Conservation (phyloP, 2,797 vertebrate genomes). For the Australoheros facetus region DNA sequence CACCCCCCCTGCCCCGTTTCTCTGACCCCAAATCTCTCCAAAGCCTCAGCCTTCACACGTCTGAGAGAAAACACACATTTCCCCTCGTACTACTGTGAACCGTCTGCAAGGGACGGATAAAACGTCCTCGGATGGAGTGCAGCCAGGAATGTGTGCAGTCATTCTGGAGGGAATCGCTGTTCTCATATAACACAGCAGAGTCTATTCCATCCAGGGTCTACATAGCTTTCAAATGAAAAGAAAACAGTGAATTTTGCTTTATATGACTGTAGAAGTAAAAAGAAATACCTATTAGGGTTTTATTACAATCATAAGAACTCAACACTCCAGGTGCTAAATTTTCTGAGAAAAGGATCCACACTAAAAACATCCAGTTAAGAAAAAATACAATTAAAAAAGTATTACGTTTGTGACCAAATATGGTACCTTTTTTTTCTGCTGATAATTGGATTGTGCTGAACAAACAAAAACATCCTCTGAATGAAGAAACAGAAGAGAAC, state of each 20-base stretch:
- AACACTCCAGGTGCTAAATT: neutral
- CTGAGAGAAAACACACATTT: constrained; percentile 69
- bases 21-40: neutral
- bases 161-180: constrained; percentile 9
- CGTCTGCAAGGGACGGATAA: constrained; percentile 37
- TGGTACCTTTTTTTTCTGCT: too few species aligned
- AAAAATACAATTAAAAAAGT: too few species aligned
- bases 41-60: constrained; percentile 57
- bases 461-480: constrained; percentile 9
- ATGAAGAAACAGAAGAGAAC: neutral
- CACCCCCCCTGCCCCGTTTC: neutral
- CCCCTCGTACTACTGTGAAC: constrained; percentile 59
- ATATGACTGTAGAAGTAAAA: neutral
- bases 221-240: neutral
- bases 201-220: neutral
- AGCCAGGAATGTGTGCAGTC: constrained; percentile 53
- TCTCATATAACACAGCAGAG: constrained; percentile 4
- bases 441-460: neutral
- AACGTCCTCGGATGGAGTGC: constrained; percentile 16
- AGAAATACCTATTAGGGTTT: fast-evolving
- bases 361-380: neutral
- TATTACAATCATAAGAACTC: neutral
- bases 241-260: neutral
- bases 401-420: neutral
- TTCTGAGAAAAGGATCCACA: neutral